Conservation (phyloP, 2,797 vertebrate species). For the Helicolenus hilgendorfi region DNA sequence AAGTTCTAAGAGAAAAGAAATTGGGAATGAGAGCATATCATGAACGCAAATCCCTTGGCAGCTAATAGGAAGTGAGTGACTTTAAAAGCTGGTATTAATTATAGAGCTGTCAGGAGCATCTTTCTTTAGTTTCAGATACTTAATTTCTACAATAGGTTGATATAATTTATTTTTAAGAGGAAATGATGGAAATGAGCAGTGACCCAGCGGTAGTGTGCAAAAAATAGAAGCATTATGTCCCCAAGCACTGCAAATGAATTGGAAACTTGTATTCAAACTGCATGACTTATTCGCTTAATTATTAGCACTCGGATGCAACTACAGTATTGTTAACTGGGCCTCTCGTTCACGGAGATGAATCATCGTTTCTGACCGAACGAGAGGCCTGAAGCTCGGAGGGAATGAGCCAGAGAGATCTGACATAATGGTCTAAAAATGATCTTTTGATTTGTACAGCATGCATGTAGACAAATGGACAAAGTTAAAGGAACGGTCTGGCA, state of each 20-base stretch:
- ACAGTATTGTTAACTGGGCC: not conserved
- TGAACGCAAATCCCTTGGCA: slow-evolving; percentile 12
- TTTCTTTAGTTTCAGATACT: not conserved
- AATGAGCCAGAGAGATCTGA: not conserved
- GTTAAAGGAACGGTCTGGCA: not conserved
- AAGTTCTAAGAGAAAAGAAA: not conserved
- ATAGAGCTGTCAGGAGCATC: not conserved
- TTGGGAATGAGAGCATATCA: slow-evolving; percentile 17
- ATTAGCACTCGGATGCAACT: slow-evolving; percentile 9
- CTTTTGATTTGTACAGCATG: not conserved
- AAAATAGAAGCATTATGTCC: not conserved
- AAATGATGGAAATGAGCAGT: not conserved
- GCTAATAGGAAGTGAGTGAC: slow-evolving; percentile 5
- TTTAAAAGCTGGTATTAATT: not conserved
- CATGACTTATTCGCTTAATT: slow-evolving; percentile 13
- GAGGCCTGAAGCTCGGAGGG: not conserved
- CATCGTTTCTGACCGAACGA: slow-evolving; percentile 6
- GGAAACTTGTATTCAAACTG: not conserved
- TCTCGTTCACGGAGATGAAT: slow-evolving; percentile 23
- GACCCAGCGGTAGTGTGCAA: not conserved
- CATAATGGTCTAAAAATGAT: slow-evolving; percentile 1
- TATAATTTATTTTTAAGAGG: not conserved
- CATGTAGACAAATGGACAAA: not conserved
- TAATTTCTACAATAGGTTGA: not conserved
- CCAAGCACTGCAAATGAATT: not conserved